These are phyloP conservation scores for Astreopora myriophthalma DNA, from an alignment of 64 coral and sea anemone species.

Conservation along the genomic window DNA sequence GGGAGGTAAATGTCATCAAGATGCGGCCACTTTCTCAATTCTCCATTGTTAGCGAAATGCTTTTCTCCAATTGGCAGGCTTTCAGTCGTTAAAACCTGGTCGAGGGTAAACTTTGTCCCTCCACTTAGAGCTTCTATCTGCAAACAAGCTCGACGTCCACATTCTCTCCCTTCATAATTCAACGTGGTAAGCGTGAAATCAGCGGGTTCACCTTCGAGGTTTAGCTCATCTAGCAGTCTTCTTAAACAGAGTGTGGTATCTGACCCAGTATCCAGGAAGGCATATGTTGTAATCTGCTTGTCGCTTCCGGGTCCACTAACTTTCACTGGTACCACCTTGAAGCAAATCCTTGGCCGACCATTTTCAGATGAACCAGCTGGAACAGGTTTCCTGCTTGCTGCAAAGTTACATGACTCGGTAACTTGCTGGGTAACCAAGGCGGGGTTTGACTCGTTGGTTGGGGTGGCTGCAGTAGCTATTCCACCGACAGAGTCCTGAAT, in stretches of 20 bases:
- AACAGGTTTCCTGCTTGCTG: background rate
- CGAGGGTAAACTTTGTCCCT: conserved; percentile 44
- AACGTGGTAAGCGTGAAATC: conserved; percentile 33
- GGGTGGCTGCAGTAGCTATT: conserved; percentile 8
- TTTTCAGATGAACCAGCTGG: background rate
- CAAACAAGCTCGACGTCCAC: background rate
- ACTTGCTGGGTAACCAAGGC: background rate
- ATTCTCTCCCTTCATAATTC: background rate
- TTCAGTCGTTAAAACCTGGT: conserved; percentile 63
- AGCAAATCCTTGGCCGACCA: conserved; percentile 60
- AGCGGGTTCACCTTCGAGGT: background rate
- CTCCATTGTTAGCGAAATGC: conserved; percentile 54
- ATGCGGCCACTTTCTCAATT: conserved; percentile 68
- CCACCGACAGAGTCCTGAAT: background rate
- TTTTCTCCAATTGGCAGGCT: conserved; percentile 56
- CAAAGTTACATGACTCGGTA: background rate
- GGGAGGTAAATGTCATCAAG: conserved; percentile 46
- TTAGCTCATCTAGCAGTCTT: conserved; percentile 21
- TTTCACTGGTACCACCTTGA: conserved; percentile 77
- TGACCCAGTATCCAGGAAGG: conserved; percentile 65
- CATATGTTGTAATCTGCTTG: conserved; percentile 50
- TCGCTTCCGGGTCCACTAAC: conserved; percentile 41
- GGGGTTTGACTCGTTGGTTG: background rate
- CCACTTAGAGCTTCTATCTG: conserved; percentile 49
- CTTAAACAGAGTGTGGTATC: conserved; percentile 45